Evolutionary conservation across 37 sponge, comb jelly and placozoan genomes (phyloP).

Genomic region (Spongia lamella): DNA sequence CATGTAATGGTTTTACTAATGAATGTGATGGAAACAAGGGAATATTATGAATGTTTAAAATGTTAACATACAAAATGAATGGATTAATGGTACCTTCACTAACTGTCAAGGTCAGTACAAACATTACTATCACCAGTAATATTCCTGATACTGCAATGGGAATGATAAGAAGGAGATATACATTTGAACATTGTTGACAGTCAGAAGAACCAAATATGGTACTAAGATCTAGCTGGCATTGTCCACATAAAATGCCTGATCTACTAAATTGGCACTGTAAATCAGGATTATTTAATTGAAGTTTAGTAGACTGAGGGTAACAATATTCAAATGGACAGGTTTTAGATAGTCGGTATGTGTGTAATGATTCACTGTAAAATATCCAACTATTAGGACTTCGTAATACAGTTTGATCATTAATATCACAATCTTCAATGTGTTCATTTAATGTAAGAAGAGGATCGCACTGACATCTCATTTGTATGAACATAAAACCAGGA

Average conservation of each 20-base stretch:
- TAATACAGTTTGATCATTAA: no score
- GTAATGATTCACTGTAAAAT: no score
- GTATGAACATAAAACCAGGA: background rate
- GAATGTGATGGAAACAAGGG: no score
- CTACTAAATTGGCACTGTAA: slow-evolving; percentile 7
- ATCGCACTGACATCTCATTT: background rate
- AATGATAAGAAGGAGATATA: background rate
- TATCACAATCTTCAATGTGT: background rate
- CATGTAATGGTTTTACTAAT: no score
- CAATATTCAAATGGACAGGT: slow-evolving; percentile 21
- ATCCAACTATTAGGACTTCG: no score
- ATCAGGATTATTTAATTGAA: slow-evolving; percentile 10
- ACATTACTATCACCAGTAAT: no score
- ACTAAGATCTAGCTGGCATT: background rate
- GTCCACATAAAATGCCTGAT: slow-evolving; percentile 17
- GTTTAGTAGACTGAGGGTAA: background rate
- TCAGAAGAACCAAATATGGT: slow-evolving; percentile 3
- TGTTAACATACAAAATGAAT: no score
- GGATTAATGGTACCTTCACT: no score
- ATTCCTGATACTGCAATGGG: background rate
- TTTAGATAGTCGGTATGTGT: no score
- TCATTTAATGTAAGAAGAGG: background rate
- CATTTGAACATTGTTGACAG: slow-evolving; percentile 9
- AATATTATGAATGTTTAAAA: no score
- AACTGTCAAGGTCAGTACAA: no score